Conservation (phyloP, 2,797 vertebrate genomes). For the Anguilla megastoma region DNA sequence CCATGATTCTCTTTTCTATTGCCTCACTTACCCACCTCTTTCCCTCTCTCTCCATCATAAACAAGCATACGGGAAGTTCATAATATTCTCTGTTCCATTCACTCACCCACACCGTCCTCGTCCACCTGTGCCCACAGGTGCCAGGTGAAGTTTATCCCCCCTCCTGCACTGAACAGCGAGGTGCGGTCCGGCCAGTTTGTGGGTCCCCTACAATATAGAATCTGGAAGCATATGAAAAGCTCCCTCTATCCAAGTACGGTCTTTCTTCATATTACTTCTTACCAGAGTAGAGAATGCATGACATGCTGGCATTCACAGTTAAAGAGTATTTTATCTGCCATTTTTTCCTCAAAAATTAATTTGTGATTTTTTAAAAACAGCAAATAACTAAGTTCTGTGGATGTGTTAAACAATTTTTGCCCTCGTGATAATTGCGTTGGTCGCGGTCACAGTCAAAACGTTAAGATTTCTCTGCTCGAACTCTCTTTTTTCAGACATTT, state of each 20-base stretch:
- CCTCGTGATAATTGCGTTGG: not conserved
- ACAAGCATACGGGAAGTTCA: not conserved
- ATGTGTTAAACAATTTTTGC: not conserved
- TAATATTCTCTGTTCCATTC: conserved; percentile 19
- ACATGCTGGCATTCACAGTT: not conserved
- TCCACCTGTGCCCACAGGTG: conserved; percentile 55
- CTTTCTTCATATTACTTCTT: not conserved
- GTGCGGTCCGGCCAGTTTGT: conserved; percentile 69
- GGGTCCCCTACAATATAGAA: conserved; percentile 75
- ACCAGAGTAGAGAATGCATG: not conserved
- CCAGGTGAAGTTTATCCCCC: conserved; percentile 66
- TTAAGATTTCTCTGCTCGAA: not conserved
- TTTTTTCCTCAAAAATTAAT: not conserved
- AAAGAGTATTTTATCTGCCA: not conserved
- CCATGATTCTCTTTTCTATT: not conserved
- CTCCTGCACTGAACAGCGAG: conserved; percentile 62
- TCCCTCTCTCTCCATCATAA: conserved; percentile 4
- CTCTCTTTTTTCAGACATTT: conserved; percentile 61
- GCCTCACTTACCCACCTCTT: not conserved
- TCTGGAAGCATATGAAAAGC: conserved; percentile 78
- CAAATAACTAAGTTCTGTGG: not conserved
- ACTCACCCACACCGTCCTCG: not conserved
- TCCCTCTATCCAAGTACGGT: conserved; percentile 71
- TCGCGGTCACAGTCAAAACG: not conserved
- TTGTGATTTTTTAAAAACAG: no score